Conservation (phyloP, 2,888 invertebrate species). For the Campoletis raptor region DNA sequence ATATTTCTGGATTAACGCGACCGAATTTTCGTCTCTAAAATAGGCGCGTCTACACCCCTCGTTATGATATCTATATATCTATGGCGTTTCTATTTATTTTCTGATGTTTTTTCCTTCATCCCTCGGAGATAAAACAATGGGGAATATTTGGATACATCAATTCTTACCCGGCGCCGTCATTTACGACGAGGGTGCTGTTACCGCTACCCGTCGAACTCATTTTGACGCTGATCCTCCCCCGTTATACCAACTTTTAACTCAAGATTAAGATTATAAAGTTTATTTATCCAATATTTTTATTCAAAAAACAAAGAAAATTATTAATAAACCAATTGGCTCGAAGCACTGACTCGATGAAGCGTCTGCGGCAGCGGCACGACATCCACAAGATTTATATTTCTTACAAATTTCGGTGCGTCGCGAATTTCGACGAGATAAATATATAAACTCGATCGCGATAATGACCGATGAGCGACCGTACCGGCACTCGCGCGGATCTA, state of each 20-base stretch:
- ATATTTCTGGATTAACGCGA: conserved; percentile 11
- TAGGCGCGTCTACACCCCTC: background rate
- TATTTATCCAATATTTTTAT: background rate
- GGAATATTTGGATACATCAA: background rate
- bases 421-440: background rate
- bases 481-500: conserved; percentile 16
- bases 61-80: background rate
- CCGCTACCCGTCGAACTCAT: background rate
- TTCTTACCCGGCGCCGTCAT: background rate
- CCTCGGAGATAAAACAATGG: background rate
- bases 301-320: too few species aligned
- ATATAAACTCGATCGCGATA: background rate
- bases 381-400: background rate
- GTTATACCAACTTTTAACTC: background rate
- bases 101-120: background rate
- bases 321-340: background rate
- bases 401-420: background rate
- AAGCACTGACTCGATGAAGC: background rate
- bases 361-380: background rate
- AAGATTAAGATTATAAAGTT: background rate
- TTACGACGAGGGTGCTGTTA: background rate
- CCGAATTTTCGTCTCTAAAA: background rate
- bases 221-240: background rate
- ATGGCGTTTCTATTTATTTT: background rate
- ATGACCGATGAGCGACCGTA: background rate